These are phyloP conservation scores for Prionailurus bengalensis DNA, from an alignment of 2,113 vertebrate genomes.

Conservation along the genomic window DNA sequence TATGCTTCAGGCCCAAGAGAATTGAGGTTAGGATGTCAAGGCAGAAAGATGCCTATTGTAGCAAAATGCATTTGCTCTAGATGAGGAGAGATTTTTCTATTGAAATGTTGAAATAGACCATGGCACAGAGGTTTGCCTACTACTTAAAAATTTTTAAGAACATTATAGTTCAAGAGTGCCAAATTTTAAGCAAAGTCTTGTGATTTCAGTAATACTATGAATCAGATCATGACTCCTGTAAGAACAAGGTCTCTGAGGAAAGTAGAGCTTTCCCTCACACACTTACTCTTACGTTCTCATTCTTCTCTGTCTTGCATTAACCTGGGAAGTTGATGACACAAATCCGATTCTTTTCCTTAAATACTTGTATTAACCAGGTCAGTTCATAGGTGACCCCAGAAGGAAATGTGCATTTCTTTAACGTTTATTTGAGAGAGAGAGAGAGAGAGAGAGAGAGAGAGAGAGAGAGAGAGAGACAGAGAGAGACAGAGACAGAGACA, in stretches of 20 bases:
- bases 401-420: neutral
- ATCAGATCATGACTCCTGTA: neutral
- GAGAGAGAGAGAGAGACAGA: no score
- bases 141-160: constrained; percentile 43
- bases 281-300: neutral
- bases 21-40: constrained; percentile 67
- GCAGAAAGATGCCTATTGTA: constrained; percentile 54
- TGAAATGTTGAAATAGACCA: neutral
- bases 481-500: no score
- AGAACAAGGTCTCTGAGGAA: neutral
- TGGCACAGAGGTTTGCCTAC: constrained; percentile 7
- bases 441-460: no score
- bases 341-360: neutral
- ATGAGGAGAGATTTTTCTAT: neutral
- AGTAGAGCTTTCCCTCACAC: neutral
- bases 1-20: constrained; percentile 54
- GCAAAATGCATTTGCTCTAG: constrained; percentile 45
- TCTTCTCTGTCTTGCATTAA: neutral
- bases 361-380: neutral
- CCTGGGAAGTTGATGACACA: neutral
- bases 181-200: constrained; percentile 47
- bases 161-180: neutral
- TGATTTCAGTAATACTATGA: neutral
- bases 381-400: neutral
- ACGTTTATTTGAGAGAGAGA: no score